Evolutionary conservation across 2,888 invertebrate genomes (phyloP), one percentile per base, ranked within the genome.

Genomic region (Leucophenga maculata): DNA sequence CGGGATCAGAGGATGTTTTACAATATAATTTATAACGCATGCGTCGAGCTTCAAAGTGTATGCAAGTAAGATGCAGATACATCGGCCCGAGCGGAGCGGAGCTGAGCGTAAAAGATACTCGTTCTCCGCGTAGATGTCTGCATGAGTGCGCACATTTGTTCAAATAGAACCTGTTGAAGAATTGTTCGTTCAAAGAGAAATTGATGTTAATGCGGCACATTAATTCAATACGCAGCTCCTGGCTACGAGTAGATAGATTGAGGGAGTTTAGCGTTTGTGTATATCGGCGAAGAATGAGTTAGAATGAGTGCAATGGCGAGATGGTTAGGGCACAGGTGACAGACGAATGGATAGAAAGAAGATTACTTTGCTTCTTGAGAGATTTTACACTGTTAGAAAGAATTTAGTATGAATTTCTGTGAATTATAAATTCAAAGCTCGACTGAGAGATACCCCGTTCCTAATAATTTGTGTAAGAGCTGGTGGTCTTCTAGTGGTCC

Each of bases 181-280:
- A 50, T 50, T 74, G 73, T 66, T 68, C 66, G 66, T 44, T 60
- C 44, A 67, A 54, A 52, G 54, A 54, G 65, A 50, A 75, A 81
- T 79, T 48, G 75, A 66, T 54, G 71, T 72, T 80, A 81, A 81
- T 78, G 79, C 81, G 62, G 73, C 73, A 72, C 80, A 81, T 82
- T 77, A 77, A 76, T 75, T 80, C 80, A 80, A 77, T 77, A 78
- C 69, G 72, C 67, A 67, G 59, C 60, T 48, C 16, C 68, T 62
- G 62, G 31, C 67, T 31, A 8, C 26, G 31, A 13, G n/a, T 26
- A 14, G 3, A 39, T 39, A 39, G 39, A 39, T 39, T 39, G 39
- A 8, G 22, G 48, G 64, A 64, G 50, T 26, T 72, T 62, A 57
- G 69, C 50, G 57, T 62, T 73, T 69, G 67, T 46, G 8, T 3